phyloP scores from a whole-genome alignment of 2,888 invertebrate species.

The Carabus problematicus region DNA sequence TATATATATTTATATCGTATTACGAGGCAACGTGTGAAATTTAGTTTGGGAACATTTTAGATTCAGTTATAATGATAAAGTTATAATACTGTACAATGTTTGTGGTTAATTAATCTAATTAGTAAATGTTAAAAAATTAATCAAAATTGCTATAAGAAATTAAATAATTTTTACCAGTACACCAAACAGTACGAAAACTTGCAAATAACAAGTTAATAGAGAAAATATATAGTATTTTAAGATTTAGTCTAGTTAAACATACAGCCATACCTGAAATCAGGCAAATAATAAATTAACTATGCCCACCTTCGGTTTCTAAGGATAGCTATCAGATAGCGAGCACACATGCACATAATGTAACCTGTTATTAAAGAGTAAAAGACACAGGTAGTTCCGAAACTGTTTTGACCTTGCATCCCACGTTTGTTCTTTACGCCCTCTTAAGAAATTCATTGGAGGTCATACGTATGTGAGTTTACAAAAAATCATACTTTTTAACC shows the following conservation, averaged over 20 bases:
- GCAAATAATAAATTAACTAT: conserved; percentile 7
- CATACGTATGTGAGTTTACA: neutral
- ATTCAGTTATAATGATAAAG: too few species aligned
- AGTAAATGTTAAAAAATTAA: too few species aligned
- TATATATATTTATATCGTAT: too few species aligned
- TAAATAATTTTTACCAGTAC: too few species aligned
- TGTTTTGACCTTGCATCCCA: conserved; percentile 32
- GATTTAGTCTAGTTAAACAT: conserved; percentile 1
- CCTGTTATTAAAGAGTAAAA: conserved; percentile 7
- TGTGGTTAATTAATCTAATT: too few species aligned
- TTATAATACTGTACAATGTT: too few species aligned
- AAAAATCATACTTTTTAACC: neutral
- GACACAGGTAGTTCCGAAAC: conserved; percentile 28
- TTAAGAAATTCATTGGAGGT: conserved; percentile 21
- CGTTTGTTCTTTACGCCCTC: conserved; percentile 34
- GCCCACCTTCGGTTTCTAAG: conserved; percentile 1
- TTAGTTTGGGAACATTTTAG: too few species aligned
- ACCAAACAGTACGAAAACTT: too few species aligned
- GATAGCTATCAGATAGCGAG: neutral
- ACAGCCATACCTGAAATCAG: neutral
- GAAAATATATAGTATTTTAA: neutral
- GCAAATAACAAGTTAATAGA: neutral
- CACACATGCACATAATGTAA: neutral
- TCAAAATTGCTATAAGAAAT: too few species aligned
- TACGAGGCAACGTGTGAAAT: too few species aligned